Conservation (phyloP, 2,113 vertebrate species). For the Pavo muticus region DNA sequence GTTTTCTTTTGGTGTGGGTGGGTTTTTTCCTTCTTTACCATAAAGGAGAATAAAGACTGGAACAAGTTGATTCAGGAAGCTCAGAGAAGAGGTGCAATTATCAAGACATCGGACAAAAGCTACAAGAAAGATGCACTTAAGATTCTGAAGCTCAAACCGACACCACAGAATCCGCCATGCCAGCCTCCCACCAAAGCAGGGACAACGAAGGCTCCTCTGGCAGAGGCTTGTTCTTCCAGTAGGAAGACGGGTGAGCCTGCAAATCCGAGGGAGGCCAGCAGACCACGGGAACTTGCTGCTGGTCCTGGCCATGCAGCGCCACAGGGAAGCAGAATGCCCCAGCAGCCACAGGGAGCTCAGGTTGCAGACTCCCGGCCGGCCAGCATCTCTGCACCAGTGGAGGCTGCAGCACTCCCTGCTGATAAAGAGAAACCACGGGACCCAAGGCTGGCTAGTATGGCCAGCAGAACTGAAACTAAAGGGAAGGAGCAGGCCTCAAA, state of each 20-base stretch:
- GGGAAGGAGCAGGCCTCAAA: neutral
- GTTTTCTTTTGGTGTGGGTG: neutral
- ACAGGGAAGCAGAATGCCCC: neutral
- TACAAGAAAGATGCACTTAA: slow-evolving; percentile 74
- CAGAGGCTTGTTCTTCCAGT: neutral
- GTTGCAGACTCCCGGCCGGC: neutral
- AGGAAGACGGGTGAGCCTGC: neutral
- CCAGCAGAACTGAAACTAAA: slow-evolving; percentile 26
- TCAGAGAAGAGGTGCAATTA: slow-evolving; percentile 78
- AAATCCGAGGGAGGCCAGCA: neutral
- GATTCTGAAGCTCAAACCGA: slow-evolving; percentile 79
- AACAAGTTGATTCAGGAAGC: slow-evolving; percentile 85
- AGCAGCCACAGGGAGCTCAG: neutral
- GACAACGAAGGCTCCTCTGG: neutral
- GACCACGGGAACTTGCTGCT: neutral
- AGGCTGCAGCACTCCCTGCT: neutral
- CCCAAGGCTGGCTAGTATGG: slow-evolving; percentile 74
- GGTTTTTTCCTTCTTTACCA: neutral
- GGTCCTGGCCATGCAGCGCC: neutral
- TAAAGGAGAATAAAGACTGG: slow-evolving; percentile 86
- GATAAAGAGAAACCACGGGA: slow-evolving; percentile 68
- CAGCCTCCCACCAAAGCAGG: neutral
- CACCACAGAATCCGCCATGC: neutral
- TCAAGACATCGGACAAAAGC: slow-evolving; percentile 73
- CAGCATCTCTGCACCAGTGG: rapidly evolving